Base-by-base conservation (phyloP, 37 sponge, comb jelly and placozoan species). In the Diacarnus erythraeanus region DNA sequence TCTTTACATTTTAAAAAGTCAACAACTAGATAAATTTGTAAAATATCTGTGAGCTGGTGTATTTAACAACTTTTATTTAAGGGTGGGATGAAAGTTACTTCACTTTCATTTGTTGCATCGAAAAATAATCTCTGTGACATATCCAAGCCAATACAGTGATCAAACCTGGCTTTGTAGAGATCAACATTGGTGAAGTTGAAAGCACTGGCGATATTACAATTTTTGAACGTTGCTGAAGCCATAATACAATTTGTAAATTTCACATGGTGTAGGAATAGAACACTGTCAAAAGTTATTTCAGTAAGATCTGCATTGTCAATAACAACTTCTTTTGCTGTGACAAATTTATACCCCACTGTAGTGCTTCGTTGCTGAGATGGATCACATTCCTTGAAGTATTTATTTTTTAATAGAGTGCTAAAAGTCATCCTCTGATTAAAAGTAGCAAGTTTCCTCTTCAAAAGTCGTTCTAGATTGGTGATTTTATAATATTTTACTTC, bases 401-500 rank as follows among this genome's bases (percentile, higher is more conserved):
- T n/a, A n/a, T n/a, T n/a, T n/a, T n/a, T n/a, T n/a, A n/a, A n/a
- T n/a, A n/a, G n/a, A n/a, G n/a, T n/a, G n/a, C n/a, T n/a, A n/a
- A n/a, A n/a, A n/a, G 64, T 25, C 41, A 12, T 12, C 22, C 38
- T 42, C 17, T 61, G 63, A 64, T 37, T 25, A 17, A 38, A 23
- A 6, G 65, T 41, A 42, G 41, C 22, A 10, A 38, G 6, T 22
- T 51, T 36, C 51, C 82, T 23, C n/a, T 63, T 9, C 4, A 84
- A 21, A 42, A 71, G 23, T 37, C 58, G 68, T 31, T 74, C 77
- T 22, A 84, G 42, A 3, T 69, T 60, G 1, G 68, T 2, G 2
- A 84, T 40, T 27, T 38, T 1, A 71, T 84, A 84, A 42, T 84
- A 84, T 25, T 42, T 38, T 9, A 78, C 78, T 77, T 84, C 84